Conservation (phyloP, 2,113 vertebrate species). For the Oceanodroma tethys region DNA sequence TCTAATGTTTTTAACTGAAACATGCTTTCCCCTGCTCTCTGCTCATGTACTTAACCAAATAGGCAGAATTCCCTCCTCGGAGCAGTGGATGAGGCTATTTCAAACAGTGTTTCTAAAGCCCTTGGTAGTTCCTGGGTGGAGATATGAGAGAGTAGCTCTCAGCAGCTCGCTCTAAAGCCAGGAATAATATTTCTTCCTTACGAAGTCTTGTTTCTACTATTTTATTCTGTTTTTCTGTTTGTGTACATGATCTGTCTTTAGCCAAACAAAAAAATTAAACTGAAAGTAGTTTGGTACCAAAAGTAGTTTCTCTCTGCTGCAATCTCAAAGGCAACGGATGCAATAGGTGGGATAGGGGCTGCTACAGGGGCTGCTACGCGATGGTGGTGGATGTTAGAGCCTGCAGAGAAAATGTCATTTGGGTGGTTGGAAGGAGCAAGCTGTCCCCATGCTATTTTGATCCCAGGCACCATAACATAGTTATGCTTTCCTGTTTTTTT, state of each 20-base stretch:
- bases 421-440: neutral
- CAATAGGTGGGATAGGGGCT: neutral
- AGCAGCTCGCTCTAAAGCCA: neutral
- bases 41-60: neutral
- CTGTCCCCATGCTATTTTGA: neutral
- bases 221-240: neutral
- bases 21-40: neutral
- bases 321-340: neutral
- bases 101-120: neutral
- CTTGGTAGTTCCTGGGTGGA: neutral
- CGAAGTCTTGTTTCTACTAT: neutral
- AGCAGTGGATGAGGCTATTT: neutral
- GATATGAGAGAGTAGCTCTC: neutral
- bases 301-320: neutral
- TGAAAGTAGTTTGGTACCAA: neutral
- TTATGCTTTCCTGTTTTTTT: neutral
- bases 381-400: neutral
- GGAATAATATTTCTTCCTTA: neutral
- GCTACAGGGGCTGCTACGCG: rapidly evolving
- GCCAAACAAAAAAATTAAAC: neutral
- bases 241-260: neutral
- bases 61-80: neutral
- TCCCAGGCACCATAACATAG: rapidly evolving
- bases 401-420: neutral
- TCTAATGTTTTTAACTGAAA: neutral